Conservation (phyloP, 2,888 invertebrate species). For the Carterocephalus palaemon region DNA sequence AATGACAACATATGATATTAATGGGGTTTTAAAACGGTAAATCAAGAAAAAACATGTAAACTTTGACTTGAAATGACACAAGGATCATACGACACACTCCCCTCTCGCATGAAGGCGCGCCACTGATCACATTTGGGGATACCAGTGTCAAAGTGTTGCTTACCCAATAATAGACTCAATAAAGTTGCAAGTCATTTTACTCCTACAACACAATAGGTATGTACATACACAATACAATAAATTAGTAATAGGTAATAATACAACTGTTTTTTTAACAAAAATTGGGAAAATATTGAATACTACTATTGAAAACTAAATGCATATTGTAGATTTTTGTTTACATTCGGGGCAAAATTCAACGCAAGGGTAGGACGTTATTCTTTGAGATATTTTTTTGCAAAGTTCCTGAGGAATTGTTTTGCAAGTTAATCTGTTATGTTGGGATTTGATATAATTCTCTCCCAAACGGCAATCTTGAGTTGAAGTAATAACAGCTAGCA, state of each 20-base stretch:
- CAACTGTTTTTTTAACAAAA: too few relatives aligned
- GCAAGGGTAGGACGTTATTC: slow-evolving; percentile 38
- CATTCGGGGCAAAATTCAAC: slow-evolving; percentile 41
- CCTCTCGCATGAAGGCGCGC: slow-evolving; percentile 53
- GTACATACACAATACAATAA: background rate
- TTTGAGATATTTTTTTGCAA: slow-evolving; percentile 32
- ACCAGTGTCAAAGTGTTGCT: slow-evolving; percentile 39
- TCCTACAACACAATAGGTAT: background rate
- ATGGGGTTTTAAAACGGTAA: slow-evolving; percentile 46
- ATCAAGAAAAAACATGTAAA: slow-evolving; percentile 61
- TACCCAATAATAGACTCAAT: slow-evolving; percentile 25
- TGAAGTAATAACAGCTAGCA: slow-evolving; percentile 37
- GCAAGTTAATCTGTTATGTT: slow-evolving; percentile 30
- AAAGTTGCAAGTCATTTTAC: background rate
- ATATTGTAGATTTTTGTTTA: slow-evolving; percentile 28
- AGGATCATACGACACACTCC: slow-evolving; percentile 37
- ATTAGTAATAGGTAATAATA: too few relatives aligned
- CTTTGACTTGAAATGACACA: slow-evolving; percentile 62
- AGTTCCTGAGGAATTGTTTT: slow-evolving; percentile 31
- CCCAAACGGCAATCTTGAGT: slow-evolving; percentile 30
- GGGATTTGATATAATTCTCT: slow-evolving; percentile 32
- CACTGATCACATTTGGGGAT: slow-evolving; percentile 50
- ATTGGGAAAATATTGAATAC: too few relatives aligned
- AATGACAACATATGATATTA: slow-evolving; percentile 50
- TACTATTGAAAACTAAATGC: too few relatives aligned